These are phyloP conservation scores for Poicephalus gulielmi DNA, from an alignment of 2,113 vertebrate species.

Conservation along the genomic window DNA sequence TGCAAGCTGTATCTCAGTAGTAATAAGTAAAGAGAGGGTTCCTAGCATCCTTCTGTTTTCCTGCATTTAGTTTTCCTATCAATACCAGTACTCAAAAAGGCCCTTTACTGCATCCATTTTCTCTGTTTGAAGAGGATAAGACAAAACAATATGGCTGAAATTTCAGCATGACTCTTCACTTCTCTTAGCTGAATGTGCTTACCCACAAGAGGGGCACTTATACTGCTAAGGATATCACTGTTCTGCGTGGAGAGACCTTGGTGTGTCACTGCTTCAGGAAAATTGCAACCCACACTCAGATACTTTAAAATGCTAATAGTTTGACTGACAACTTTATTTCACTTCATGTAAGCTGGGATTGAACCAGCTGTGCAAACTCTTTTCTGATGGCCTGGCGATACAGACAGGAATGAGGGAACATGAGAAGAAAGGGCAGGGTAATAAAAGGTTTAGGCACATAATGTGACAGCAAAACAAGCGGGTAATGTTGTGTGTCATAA, in stretches of 20 bases:
- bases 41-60: neutral
- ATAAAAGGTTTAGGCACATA: neutral
- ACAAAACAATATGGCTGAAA: neutral
- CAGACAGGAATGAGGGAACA: neutral
- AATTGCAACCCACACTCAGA: neutral
- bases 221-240: accelerated
- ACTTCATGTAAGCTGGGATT: neutral
- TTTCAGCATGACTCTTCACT: accelerated
- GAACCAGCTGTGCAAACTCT: neutral
- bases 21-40: neutral
- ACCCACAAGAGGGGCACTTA: accelerated
- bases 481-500: neutral
- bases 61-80: neutral
- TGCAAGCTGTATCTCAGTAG: neutral
- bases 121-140: neutral
- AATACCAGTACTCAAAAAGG: neutral
- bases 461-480: neutral
- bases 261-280: neutral
- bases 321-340: neutral
- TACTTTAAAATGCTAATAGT: neutral
- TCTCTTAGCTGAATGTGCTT: neutral
- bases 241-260: neutral
- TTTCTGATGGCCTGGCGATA: neutral
- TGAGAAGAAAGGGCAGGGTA: neutral
- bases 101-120: neutral